Percentiles rank a stretch among this genome's conserved stretches.
These are phyloP conservation scores for Perca schrenkii DNA, from an alignment of 2,113 vertebrate species.

Conservation along the genomic window DNA sequence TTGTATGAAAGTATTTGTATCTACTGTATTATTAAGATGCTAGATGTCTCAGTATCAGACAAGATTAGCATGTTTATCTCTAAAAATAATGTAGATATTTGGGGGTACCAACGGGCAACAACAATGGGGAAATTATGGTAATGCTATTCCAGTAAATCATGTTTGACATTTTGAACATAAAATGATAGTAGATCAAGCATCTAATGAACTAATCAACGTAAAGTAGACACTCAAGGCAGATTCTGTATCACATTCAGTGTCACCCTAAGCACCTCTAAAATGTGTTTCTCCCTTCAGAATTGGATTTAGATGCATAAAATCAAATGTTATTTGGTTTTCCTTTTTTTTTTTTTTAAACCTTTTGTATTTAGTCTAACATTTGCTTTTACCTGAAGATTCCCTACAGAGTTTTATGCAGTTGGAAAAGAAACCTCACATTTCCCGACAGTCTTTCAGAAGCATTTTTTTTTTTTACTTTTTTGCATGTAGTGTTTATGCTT, in stretches of 20 bases:
- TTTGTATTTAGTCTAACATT: neutral
- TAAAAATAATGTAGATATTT: conserved; percentile 25
- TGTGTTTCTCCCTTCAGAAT: neutral
- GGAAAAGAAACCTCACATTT: conserved; percentile 22
- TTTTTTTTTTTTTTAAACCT: neutral
- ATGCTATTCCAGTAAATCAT: conserved; percentile 23
- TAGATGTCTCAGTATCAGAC: neutral
- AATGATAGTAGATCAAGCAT: conserved; percentile 21
- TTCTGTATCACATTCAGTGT: neutral
- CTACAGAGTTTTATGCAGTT: neutral
- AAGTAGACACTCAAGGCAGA: neutral
- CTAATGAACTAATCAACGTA: conserved; percentile 29
- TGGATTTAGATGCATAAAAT: neutral
- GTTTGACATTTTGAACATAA: conserved; percentile 18
- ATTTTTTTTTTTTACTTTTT: neutral
- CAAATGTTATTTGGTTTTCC: conserved; percentile 14
- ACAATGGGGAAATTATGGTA: conserved; percentile 18
- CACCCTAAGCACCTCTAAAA: neutral
- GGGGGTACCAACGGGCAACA: conserved; percentile 22
- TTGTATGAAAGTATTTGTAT: conserved; percentile 1
- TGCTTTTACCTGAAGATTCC: conserved; percentile 29
- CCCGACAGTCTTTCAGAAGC: conserved; percentile 13
- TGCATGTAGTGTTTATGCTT: conserved; percentile 39
- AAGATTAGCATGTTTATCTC: conserved; percentile 37
- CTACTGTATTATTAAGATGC: conserved; percentile 7